Evolutionary conservation across 2,113 vertebrate genomes (phyloP), one percentile per base, ranked within the genome.

Genomic region (Actenoides lindsayi): DNA sequence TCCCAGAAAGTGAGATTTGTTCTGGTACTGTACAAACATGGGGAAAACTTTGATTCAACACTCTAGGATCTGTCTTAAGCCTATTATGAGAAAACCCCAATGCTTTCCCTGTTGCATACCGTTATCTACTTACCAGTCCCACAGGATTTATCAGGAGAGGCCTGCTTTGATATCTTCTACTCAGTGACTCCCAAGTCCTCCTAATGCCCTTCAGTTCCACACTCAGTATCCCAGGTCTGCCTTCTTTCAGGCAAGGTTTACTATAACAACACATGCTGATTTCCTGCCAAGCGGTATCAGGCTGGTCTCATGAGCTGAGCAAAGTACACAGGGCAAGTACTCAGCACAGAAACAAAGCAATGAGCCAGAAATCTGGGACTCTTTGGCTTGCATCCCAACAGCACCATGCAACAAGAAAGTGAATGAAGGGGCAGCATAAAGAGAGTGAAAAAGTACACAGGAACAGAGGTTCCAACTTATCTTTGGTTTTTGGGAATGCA

Each of bases 51-150:
- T 13, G 31, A 31, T 30, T 48, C 37, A 68, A 7, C 3, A 6
- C 18, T 53, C 11, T 31, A 44, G 50, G 50, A 44, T 35, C 53
- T 75, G 33, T 24, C 54, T 44, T 28, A 53, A 16, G 9, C 7
- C 12, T 35, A 1, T 70, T 13, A 7, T 0, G 11, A 71, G 60
- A 64, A 80, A 80, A 27, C 4, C 27, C 39, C 63, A 62, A 28
- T 0, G 0, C 25, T 67, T 82, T 53, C 69, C 56, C 53, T 57
- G 6, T 28, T 39, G 27, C 14, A 15, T 15, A 50, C 9, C 4
- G 14, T 56, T 39, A 35, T 50, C 57, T 51, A 95, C 97, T 96
- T 73, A 97, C 95, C 95, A 50, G 57, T 46, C 57, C 46, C 70
- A 64, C 65, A 54, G 1, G 8, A 50, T 33, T 79, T 78, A 42